Base-by-base conservation (phyloP, 2,113 vertebrate genomes). In the Sceloporus tristichus region DNA sequence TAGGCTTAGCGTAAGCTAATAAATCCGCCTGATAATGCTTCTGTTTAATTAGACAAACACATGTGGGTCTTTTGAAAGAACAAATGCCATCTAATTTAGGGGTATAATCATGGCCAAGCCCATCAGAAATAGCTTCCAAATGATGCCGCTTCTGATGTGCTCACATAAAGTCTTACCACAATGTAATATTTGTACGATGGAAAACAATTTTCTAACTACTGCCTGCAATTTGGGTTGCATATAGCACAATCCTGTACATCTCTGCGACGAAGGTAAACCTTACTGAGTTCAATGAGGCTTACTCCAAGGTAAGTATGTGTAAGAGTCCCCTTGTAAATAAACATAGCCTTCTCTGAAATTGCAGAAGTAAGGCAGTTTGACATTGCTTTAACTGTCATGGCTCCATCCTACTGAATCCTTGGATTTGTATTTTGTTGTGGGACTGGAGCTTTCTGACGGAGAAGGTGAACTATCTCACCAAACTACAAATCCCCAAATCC, bases 41-140 rank as follows among this genome's bases (percentile, higher is more conserved):
- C 6, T 88, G 85, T 91, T 92, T 77, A 90, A 89, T 79, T 23
- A 92, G 59, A 77, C 87, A 27, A 0, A 53, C 68, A 92, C 84
- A 70, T 84, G 53, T 82, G 76, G 40, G 29, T 79, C 89, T 90
- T 56, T 79, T 84, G 68, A n/a, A 54, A 83, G 14, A 86, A 81
- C 56, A 29, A 90, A 89, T 81, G 79, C 2, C 38, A 38, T 59
- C 65, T 27, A 65, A 91, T 80, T 27, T 54, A 56, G 56, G 56
- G 83, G 70, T 29, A 86, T 1, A 16, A 48, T 68, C 65, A 68
- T 62, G 54, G 82, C 7, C 74, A 82, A 89, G 27, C 4, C 25
- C 40, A 34, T 0, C 83, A 48, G 70, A 86, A 91, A 56, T 21
- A 75, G 11, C 56, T 90, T 90, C 85, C 86, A 87, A 91, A 89